phyloP scores from a whole-genome alignment of 2,888 invertebrate genomes.

The Papilio gigon region DNA sequence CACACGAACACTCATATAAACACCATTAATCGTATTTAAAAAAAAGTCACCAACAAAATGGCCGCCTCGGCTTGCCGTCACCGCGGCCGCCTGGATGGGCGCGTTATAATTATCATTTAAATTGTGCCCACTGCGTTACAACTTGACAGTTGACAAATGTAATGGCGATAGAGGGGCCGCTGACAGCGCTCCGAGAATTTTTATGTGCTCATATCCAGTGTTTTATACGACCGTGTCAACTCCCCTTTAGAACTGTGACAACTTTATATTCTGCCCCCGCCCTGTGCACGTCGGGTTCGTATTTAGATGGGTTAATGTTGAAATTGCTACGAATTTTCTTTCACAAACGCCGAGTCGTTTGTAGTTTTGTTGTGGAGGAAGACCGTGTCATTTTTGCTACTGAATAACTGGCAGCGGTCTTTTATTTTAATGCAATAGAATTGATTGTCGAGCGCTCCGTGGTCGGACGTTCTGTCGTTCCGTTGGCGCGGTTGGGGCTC shows the following conservation, averaged over 20 bases:
- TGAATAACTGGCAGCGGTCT: constrained; percentile 43
- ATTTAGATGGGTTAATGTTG: constrained; percentile 39
- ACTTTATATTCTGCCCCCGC: constrained; percentile 46
- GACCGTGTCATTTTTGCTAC: constrained; percentile 55
- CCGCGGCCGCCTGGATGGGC: constrained; percentile 53
- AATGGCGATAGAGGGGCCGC: constrained; percentile 73
- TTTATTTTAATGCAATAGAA: constrained; percentile 43
- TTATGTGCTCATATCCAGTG: constrained; percentile 80
- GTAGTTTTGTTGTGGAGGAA: constrained; percentile 54
- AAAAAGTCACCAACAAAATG: constrained; percentile 50
- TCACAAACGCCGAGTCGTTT: constrained; percentile 43
- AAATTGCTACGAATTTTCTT: constrained; percentile 40
- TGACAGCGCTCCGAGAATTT: constrained; percentile 78
- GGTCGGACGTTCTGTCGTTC: constrained; percentile 13
- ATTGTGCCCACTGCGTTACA: constrained; percentile 76
- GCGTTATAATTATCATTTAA: constrained; percentile 81
- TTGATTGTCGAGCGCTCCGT: constrained; percentile 38
- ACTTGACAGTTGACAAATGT: constrained; percentile 81
- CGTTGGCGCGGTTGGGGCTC: constrained; percentile 5
- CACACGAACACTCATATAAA: constrained; percentile 42
- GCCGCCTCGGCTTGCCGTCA: constrained; percentile 49
- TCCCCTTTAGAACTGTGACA: constrained; percentile 64
- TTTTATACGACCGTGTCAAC: constrained; percentile 76
- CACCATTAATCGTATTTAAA: constrained; percentile 45
- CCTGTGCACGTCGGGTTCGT: constrained; percentile 32